Base-by-base conservation (phyloP, 2,113 vertebrate species). In the Xiphophorus couchianus region DNA sequence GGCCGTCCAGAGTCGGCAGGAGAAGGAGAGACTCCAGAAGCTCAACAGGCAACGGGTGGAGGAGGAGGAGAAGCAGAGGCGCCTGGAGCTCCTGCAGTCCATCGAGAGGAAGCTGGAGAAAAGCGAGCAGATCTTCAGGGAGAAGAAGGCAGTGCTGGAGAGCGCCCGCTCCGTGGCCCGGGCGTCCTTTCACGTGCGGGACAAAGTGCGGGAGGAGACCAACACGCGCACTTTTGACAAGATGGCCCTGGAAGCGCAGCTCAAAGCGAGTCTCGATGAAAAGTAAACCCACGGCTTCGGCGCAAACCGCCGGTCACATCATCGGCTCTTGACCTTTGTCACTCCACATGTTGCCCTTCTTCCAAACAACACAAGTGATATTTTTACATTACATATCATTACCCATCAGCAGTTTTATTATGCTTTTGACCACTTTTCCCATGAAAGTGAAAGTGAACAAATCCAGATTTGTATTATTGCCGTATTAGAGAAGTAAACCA, bases 21-120 rank as follows among this genome's bases (percentile, higher is more conserved):
- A 98, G 90, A 99, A 99, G 88, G 98, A 98, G 73, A 92, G 93
- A 19, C 88, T 98, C 1, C 98, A 98, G 89, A 96, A 93, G 31
- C 93, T 97, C 42, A 99, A 99, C 95, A 95, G 97, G 66, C 95
- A 96, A 82, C 96, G 95, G 1, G 97, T 99, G 64, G 97, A 97
- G 71, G 94, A 96, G 63, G 97, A 96, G 3, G 97, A 99, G 88
- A 95, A 94, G 81, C 94, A 95, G 81, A 88, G 97, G 31, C 94
- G 97, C 3, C 89, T 92, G 84, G 98, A 99, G 83, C 94, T 98
- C 54, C 95, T 98, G 9, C 95, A 97, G 79, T 98, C 97, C 80
- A 99, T 99, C 61, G 97, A 97, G 90, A 96, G 93, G 75, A 99
- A 99, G 80, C 93, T 98, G 85, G 98, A 99, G 90, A 96, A 98